Evolutionary conservation across 2,797 vertebrate species (phyloP), one percentile per base, ranked within the genome.

Genomic region (Neopelma chrysocephalum): DNA sequence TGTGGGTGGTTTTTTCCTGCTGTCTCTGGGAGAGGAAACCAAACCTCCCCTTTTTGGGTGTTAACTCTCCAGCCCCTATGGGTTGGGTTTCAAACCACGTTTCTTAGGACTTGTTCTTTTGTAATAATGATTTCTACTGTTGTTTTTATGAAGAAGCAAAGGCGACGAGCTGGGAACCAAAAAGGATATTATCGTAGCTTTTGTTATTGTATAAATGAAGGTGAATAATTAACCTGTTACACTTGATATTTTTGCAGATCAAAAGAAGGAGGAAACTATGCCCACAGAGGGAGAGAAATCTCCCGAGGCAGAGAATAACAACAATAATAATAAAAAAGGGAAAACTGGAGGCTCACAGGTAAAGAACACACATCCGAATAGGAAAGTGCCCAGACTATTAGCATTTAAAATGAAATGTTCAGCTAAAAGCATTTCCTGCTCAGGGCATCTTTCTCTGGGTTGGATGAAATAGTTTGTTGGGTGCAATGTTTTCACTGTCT

Each of bases 321-420:
- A 95, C 96, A 97, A 96, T 94, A 97, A 97, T 97, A 98, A 98
- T 96, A 98, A 98, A 98, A 99, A 99, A 98, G 98, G 98, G 96
- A 99, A 99, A 99, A 98, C 98, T 98, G 99, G 99, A 98, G 99
- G 98, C 98, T 99, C 98, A 25, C 99, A 99, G 99, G 99, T 99
- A 99, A 97, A 94, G 86, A 78, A 79, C 40, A 31, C 71, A 69
- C 47, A 38, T 72, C 4, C 27, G 1, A 82, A 71, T 12, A 77
- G 86, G 56, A 83, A 91, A 94, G 48, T 58, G 58, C 79, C 72
- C 69, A 36, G n/a, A 78, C 50, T 85, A 93, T 90, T 94, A 96
- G 36, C 73, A 72, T 95, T 94, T 94, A 57, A 94, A 94, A 94
- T 90, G 0, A 96, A 94, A 95, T 36, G 5, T 92, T 91, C 68